Percentiles rank a stretch among this genome's conserved stretches.
phyloP scores from a whole-genome alignment of 37 sponge, comb jelly and placozoan species.

The Tethya wilhelma region DNA sequence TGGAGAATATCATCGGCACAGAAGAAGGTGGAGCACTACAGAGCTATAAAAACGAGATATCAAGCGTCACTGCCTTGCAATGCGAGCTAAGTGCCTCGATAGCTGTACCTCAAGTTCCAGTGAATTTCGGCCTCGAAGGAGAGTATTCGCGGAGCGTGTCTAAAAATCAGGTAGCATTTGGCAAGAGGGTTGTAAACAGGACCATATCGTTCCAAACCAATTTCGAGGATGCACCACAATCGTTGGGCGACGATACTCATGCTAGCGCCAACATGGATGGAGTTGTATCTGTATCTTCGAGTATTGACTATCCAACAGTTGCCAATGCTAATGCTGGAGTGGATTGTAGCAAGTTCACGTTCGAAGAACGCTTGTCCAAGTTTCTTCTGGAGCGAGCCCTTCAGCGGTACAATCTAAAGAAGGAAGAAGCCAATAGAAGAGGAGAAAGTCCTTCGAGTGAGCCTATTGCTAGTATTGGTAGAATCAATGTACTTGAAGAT shows the following conservation, averaged over 20 bases:
- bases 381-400: not conserved
- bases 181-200: conserved; percentile 38
- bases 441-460: not conserved
- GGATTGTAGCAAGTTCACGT: not conserved
- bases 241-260: not conserved
- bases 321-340: too few relatives aligned
- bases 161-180: conserved; percentile 18
- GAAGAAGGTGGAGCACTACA: conserved; percentile 62
- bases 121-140: conserved; percentile 37
- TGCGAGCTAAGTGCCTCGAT: conserved; percentile 24
- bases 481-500: too few relatives aligned
- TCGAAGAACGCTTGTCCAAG: too few relatives aligned
- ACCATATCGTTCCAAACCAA: conserved; percentile 39
- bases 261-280: conserved; percentile 17
- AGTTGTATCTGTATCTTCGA: too few relatives aligned
- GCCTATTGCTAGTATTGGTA: not conserved
- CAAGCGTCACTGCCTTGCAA: conserved; percentile 35
- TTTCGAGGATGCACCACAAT: conserved; percentile 16
- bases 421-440: not conserved
- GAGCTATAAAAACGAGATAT: conserved; percentile 23
- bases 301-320: too few relatives aligned
- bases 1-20: conserved; percentile 38
- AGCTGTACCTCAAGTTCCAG: conserved; percentile 1
- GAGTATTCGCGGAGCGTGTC: conserved; percentile 16
- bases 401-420: not conserved